Conservation (phyloP, 2,797 vertebrate species). For the Philypnodon macrostomus region DNA sequence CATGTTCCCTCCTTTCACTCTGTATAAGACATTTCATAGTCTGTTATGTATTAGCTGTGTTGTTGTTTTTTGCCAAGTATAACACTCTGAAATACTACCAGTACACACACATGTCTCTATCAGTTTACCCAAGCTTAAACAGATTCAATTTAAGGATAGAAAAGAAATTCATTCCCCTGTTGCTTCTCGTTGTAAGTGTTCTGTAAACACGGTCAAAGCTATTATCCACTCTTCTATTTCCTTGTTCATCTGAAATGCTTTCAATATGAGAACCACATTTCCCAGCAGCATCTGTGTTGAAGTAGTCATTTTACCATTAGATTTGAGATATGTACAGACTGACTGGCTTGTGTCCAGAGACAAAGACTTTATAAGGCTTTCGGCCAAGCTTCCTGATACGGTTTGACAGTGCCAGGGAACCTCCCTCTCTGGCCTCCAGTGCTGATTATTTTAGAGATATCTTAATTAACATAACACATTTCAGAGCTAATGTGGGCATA, state of each 20-base stretch:
- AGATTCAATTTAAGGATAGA: neutral
- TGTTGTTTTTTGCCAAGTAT: too few relatives aligned
- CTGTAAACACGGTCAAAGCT: neutral
- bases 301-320: slow-evolving; percentile 13
- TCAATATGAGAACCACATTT: slow-evolving; percentile 5
- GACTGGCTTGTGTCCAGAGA: slow-evolving; percentile 13
- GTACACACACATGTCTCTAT: neutral
- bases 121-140: slow-evolving; percentile 1
- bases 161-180: neutral
- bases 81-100: neutral
- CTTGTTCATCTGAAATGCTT: neutral
- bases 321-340: neutral
- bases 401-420: slow-evolving; percentile 6
- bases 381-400: slow-evolving; percentile 1
- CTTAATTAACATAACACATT: slow-evolving; percentile 45
- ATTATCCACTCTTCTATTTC: neutral
- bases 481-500: slow-evolving; percentile 32
- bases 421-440: slow-evolving; percentile 21
- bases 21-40: too few relatives aligned
- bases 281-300: neutral
- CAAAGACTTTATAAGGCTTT: neutral
- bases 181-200: neutral
- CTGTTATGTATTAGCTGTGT: too few relatives aligned
- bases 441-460: slow-evolving; percentile 31
- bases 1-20: too few relatives aligned